phyloP scores from a whole-genome alignment of 1,140 invertebrate genomes.

The Geopemphigus sp. region DNA sequence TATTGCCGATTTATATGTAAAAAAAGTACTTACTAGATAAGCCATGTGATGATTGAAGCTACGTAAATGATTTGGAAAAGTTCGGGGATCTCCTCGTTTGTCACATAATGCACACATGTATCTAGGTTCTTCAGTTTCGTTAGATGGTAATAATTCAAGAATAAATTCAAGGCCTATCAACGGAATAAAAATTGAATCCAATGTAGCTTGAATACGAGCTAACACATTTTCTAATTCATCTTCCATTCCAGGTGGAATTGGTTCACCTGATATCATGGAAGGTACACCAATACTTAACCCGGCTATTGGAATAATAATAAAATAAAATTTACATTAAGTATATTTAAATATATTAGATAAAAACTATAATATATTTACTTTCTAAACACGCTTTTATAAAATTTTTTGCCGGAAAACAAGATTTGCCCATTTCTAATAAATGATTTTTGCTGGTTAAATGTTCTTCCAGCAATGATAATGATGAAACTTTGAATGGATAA shows the following conservation, averaged over 20 bases:
- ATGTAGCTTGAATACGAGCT: slow-evolving; percentile 61
- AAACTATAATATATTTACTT: slow-evolving; percentile 11
- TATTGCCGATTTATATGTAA: no score
- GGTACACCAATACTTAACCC: slow-evolving; percentile 42
- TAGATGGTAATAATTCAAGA: slow-evolving; percentile 64
- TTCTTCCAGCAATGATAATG: slow-evolving; percentile 40
- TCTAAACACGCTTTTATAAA: slow-evolving; percentile 43
- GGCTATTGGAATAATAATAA: not conserved
- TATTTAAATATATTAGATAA: not conserved
- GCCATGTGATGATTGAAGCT: slow-evolving; percentile 69
- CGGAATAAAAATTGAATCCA: slow-evolving; percentile 56
- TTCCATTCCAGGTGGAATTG: slow-evolving; percentile 69
- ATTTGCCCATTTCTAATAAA: slow-evolving; percentile 44
- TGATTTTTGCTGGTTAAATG: slow-evolving; percentile 48
- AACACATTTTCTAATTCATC: slow-evolving; percentile 61
- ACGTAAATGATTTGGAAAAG: slow-evolving; percentile 71
- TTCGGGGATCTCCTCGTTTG: slow-evolving; percentile 71
- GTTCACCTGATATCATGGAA: slow-evolving; percentile 63
- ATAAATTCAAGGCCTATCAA: slow-evolving; percentile 68
- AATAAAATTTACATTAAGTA: not conserved
- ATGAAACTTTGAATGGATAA: slow-evolving; percentile 47
- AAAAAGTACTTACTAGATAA: slow-evolving; percentile 58
- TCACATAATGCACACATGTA: slow-evolving; percentile 74
- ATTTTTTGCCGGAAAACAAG: slow-evolving; percentile 42
- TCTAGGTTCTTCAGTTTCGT: slow-evolving; percentile 61